Base-by-base conservation (phyloP, 2,888 invertebrate species). In the Andrena bucephala region DNA sequence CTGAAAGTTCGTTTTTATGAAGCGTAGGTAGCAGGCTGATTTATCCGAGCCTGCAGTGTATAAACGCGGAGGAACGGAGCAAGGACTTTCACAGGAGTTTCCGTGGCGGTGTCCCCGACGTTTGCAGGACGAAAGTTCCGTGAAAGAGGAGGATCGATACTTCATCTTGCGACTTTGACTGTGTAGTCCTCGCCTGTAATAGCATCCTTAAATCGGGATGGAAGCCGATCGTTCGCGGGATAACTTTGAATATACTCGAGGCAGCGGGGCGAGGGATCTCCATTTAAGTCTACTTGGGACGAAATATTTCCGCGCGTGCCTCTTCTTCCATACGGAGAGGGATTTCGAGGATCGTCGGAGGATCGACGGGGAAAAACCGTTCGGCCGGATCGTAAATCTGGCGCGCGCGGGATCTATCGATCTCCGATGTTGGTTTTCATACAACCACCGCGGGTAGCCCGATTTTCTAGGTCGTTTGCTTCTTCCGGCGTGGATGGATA, bases 391-490 rank as follows among this genome's bases (percentile, higher is more conserved):
- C 60, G 31, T 79, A 48, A 62, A 80, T 73, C 24, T 27, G 16
- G 10, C 6, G 6, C 36, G 24, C 13, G 3, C 0, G 24, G 20
- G 24, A 63, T 50, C 54, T 27, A 50, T 52, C 67, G 75, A 36
- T 70, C 48, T 57, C 13, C 54, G 36, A 54, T 13, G 66, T 80
- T 31, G 54, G 24, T 68, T 27, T 63, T 33, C 20, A 31, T 13
- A 31, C 24, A 27, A 60, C 48, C 60, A 20, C 4, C 8, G 42
- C 24, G 8, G 42, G 33, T 16, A 33, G 29, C 8, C 31, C 16
- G 50, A 81, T 77, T 71, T 77, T 83, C 76, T 60, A 27, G 52
- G n/a, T 33, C 52, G 60, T 60, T 60, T 8, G 42, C 59, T 48
- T n/a, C 59, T 33, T 42, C 63, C 63, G 69, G 52, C 20, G 20